These are phyloP conservation scores for Mus spretus DNA, from an alignment of 2,797 vertebrate species.

Conservation along the genomic window DNA sequence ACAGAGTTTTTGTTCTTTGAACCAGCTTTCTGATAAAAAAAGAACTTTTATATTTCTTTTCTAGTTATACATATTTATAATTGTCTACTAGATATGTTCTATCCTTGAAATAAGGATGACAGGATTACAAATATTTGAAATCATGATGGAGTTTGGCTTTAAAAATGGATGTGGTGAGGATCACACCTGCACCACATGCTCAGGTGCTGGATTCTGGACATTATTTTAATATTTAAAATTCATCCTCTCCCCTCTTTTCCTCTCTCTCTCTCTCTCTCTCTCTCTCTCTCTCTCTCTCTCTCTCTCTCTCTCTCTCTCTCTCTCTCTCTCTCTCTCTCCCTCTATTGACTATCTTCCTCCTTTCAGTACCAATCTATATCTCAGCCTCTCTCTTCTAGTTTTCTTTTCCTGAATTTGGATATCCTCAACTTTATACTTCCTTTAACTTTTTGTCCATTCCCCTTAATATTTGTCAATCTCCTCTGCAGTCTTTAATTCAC, in stretches of 20 bases:
- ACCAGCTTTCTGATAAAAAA: background rate
- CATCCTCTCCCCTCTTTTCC: too few species aligned
- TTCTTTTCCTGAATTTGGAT: background rate
- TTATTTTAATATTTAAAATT: background rate
- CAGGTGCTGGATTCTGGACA: background rate
- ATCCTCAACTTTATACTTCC: background rate
- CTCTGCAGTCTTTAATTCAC: conserved; percentile 46
- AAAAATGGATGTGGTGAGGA: background rate
- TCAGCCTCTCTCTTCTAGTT: background rate
- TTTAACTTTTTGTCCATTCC: background rate
- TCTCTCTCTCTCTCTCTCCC: background rate
- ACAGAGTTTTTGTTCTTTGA: background rate
- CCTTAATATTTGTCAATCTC: conserved; percentile 3
- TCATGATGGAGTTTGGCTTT: conserved; percentile 21
- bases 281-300: background rate
- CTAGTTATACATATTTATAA: background rate
- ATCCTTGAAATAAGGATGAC: conserved; percentile 19
- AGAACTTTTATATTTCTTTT: background rate
- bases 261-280: rapidly evolving
- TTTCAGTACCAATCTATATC: background rate
- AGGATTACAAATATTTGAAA: background rate
- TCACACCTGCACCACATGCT: background rate
- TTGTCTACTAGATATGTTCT: background rate
- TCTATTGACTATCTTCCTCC: background rate
- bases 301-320: rapidly evolving